Evolutionary conservation across 2,113 vertebrate species (phyloP).

Genomic region (Phainopepla nitens): DNA sequence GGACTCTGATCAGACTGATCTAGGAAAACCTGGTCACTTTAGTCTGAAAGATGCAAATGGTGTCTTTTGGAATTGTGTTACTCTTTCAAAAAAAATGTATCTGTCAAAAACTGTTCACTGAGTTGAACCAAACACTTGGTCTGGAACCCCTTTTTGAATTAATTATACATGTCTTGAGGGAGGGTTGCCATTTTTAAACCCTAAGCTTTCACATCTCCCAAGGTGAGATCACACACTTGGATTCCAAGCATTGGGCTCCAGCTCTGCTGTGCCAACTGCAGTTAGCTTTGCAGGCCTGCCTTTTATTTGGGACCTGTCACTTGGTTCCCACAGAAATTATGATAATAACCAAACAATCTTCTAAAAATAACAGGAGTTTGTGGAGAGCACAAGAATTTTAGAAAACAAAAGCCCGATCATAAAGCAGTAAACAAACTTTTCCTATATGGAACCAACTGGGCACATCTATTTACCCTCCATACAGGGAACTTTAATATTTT

Average conservation of each 20-base stretch:
- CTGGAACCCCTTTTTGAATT: not conserved
- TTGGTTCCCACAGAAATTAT: not conserved
- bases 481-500: not conserved
- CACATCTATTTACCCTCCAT: not conserved
- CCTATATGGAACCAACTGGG: not conserved
- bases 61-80: not conserved
- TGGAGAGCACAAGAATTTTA: not conserved
- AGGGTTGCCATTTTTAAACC: not conserved
- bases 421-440: not conserved
- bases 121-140: not conserved
- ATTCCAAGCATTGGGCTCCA: not conserved
- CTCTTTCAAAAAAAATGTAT: not conserved
- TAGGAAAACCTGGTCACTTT: not conserved
- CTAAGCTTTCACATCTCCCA: not conserved
- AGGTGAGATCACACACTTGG: not conserved
- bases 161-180: not conserved
- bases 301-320: not conserved
- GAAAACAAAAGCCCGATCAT: not conserved
- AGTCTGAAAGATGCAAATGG: not conserved
- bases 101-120: not conserved
- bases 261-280: rapidly evolving
- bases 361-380: not conserved
- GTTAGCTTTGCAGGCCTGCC: not conserved
- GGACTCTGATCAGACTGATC: not conserved
- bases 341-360: not conserved